Percentiles rank a stretch among this genome's conserved stretches.
phyloP scores from a whole-genome alignment of 2,113 vertebrate genomes.

The Origma solitaria region DNA sequence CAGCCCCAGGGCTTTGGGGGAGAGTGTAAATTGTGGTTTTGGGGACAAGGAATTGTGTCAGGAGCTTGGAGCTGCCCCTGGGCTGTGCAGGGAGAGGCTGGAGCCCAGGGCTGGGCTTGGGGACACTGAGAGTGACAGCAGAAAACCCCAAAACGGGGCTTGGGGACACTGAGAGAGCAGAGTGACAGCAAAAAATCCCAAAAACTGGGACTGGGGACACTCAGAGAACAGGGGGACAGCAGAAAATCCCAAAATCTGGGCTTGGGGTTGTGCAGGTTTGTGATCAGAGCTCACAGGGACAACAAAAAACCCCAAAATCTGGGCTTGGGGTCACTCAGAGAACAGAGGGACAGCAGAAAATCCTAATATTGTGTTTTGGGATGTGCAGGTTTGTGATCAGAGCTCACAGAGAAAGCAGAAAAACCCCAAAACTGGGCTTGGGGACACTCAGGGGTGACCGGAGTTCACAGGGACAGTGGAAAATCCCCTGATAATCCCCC shows the following conservation, averaged over 20 bases:
- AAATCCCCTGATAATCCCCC: too few species aligned
- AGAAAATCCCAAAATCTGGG: too few species aligned
- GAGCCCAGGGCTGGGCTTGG: not conserved
- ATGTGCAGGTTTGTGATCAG: not conserved
- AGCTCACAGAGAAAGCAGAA: not conserved
- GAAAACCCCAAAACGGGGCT: not conserved
- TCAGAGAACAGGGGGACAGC: too few species aligned
- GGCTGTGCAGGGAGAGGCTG: not conserved
- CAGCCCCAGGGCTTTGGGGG: not conserved
- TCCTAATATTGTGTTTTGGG: too few species aligned
- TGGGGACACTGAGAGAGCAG: not conserved
- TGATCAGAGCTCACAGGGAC: not conserved
- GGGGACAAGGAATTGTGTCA: not conserved
- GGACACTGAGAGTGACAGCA: not conserved
- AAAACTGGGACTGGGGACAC: too few species aligned
- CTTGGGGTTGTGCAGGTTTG: too few species aligned
- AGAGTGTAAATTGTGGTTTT: rapidly evolving
- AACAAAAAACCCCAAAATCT: not conserved
- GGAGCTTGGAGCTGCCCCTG: not conserved
- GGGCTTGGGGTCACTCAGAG: too few species aligned
- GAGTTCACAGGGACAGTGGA: rapidly evolving
- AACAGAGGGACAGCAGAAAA: too few species aligned
- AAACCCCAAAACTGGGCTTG: not conserved
- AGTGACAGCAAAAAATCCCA: too few species aligned
- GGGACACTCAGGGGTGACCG: not conserved